Evolutionary conservation across 2,797 vertebrate species (phyloP).

Genomic region (Columba guinea): DNA sequence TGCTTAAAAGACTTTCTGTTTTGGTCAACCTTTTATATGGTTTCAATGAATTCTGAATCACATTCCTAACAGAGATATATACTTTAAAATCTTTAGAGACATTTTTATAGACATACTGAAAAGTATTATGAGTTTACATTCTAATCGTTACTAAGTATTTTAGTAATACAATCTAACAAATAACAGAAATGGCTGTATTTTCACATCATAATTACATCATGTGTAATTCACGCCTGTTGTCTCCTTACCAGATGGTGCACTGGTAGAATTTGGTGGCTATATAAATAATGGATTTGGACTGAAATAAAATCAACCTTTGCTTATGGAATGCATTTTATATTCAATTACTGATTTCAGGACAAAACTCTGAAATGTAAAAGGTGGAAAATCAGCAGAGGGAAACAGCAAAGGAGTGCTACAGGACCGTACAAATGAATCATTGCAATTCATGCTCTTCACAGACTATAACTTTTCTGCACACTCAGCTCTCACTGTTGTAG

Average conservation of each 20-base stretch:
- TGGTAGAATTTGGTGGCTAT: conserved; percentile 2
- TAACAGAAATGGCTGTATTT: conserved; percentile 35
- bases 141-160: conserved; percentile 49
- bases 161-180: conserved; percentile 29
- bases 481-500: conserved; percentile 15
- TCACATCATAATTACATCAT: conserved; percentile 47
- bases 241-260: conserved; percentile 47
- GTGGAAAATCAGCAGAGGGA: conserved; percentile 22
- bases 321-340: neutral
- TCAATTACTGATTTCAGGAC: conserved; percentile 12
- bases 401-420: conserved; percentile 14
- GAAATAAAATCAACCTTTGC: conserved; percentile 47
- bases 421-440: conserved; percentile 4
- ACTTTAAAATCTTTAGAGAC: neutral
- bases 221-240: conserved; percentile 42
- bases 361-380: conserved; percentile 14
- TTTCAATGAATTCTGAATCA: neutral
- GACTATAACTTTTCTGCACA: neutral
- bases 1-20: neutral
- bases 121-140: conserved; percentile 34
- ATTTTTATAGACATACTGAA: conserved; percentile 17
- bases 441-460: neutral
- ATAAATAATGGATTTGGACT: conserved; percentile 34
- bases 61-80: neutral
- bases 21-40: neutral